phyloP scores from a whole-genome alignment of 2,797 vertebrate species.

The Pterois miles region DNA sequence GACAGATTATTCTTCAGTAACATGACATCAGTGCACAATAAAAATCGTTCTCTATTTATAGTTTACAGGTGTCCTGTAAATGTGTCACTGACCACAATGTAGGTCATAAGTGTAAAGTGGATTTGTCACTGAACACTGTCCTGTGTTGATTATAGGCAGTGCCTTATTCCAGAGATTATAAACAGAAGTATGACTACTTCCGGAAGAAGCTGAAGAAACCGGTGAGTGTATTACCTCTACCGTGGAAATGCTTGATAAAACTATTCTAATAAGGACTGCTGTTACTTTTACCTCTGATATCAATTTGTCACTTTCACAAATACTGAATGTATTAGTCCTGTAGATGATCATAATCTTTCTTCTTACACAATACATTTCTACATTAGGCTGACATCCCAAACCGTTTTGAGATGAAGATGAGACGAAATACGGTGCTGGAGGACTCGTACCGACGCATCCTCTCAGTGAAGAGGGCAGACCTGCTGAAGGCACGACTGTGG shows the following conservation, averaged over 20 bases:
- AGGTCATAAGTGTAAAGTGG: not conserved
- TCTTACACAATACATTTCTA: not conserved
- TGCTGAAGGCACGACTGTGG: slow-evolving; percentile 96
- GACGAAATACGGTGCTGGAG: slow-evolving; percentile 89
- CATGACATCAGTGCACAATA: not conserved
- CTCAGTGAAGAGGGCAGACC: slow-evolving; percentile 90
- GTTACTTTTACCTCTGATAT: not conserved
- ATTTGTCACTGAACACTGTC: slow-evolving; percentile 12
- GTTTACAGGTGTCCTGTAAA: not conserved
- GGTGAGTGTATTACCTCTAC: slow-evolving; percentile 76
- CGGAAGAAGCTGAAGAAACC: slow-evolving; percentile 96
- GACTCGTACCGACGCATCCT: slow-evolving; percentile 95
- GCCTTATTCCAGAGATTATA: slow-evolving; percentile 99
- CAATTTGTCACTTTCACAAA: not conserved
- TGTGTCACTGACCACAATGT: not conserved
- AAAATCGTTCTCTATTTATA: slow-evolving; percentile 14
- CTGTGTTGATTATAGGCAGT: slow-evolving; percentile 86
- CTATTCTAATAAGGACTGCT: not conserved
- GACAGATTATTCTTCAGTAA: slow-evolving; percentile 1
- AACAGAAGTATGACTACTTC: slow-evolving; percentile 98
- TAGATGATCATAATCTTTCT: not conserved
- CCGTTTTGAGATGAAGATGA: slow-evolving; percentile 95
- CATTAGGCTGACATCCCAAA: slow-evolving; percentile 93
- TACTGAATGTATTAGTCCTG: not conserved
- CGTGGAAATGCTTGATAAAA: not conserved